A percentile compares a stretch with the other conserved stretches of the same genome.
These are phyloP conservation scores for Forbesichthys papilliferus DNA, from an alignment of 2,113 vertebrate species.

Conservation along the genomic window DNA sequence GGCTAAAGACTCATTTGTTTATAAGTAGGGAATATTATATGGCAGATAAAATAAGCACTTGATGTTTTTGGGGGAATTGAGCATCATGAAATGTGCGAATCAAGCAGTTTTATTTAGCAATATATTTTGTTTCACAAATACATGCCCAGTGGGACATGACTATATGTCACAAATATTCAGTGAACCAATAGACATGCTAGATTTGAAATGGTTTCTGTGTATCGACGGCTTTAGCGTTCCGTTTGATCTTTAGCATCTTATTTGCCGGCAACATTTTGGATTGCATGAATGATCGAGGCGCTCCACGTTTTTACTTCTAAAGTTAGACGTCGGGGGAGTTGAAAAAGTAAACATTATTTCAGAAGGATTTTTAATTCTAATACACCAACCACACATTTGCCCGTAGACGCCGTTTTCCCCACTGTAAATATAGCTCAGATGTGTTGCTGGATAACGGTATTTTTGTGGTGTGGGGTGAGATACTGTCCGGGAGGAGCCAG, in stretches of 20 bases:
- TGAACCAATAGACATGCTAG: neutral
- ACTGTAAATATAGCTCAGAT: slow-evolving; percentile 7
- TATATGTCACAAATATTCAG: neutral
- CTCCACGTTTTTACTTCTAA: slow-evolving; percentile 17
- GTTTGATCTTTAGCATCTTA: neutral
- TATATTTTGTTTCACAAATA: slow-evolving; percentile 25
- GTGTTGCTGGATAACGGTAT: slow-evolving; percentile 74
- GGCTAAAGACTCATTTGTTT: neutral
- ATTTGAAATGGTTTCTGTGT: neutral
- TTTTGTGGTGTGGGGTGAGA: slow-evolving; percentile 34
- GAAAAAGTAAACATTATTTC: neutral
- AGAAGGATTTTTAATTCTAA: neutral
- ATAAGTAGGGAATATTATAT: neutral
- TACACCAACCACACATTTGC: neutral
- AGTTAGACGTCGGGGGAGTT: neutral
- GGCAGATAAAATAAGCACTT: neutral
- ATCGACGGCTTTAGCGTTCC: neutral
- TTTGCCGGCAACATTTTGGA: neutral
- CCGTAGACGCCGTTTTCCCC: neutral
- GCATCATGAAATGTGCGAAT: neutral
- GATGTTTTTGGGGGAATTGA: slow-evolving; percentile 32
- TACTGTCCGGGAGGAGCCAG: slow-evolving; percentile 61
- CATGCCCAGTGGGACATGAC: neutral
- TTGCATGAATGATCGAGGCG: neutral
- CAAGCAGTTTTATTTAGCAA: slow-evolving; percentile 1